Evolutionary conservation across 2,888 invertebrate genomes (phyloP).

Genomic region (Operophtera brumata): DNA sequence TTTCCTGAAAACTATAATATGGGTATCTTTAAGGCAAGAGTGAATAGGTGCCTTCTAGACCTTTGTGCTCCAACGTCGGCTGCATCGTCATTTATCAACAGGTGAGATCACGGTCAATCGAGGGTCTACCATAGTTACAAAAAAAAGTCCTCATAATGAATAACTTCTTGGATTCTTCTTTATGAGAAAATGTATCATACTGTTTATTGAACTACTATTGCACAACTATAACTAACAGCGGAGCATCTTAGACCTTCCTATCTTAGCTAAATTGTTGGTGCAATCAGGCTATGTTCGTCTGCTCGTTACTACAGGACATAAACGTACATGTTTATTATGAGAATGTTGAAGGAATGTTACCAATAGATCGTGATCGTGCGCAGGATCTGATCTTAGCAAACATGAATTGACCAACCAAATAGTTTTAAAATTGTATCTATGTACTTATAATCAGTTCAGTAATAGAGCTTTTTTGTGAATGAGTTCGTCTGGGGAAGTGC

Average conservation of each 20-base stretch:
- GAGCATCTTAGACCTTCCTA: constrained; percentile 1
- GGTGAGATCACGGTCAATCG: not conserved
- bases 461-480: too few relatives aligned
- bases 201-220: constrained; percentile 2
- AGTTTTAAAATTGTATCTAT: too few relatives aligned
- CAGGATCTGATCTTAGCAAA: not conserved
- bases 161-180: too few relatives aligned
- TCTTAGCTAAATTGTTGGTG: constrained; percentile 11
- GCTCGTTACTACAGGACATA: constrained; percentile 13
- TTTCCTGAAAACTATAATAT: too few relatives aligned
- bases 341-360: not conserved
- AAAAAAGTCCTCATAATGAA: not conserved
- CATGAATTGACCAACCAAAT: not conserved
- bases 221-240: constrained; percentile 5
- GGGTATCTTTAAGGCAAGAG: too few relatives aligned
- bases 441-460: too few relatives aligned
- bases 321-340: constrained; percentile 3
- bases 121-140: not conserved
- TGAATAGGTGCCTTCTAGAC: too few relatives aligned
- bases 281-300: constrained; percentile 11
- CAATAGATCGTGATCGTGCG: not conserved
- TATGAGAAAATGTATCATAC: not conserved
- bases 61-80: too few relatives aligned
- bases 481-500: too few relatives aligned
- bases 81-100: too few relatives aligned